Evolutionary conservation across 2,113 vertebrate species (phyloP).

Genomic region (Zingel zingel): DNA sequence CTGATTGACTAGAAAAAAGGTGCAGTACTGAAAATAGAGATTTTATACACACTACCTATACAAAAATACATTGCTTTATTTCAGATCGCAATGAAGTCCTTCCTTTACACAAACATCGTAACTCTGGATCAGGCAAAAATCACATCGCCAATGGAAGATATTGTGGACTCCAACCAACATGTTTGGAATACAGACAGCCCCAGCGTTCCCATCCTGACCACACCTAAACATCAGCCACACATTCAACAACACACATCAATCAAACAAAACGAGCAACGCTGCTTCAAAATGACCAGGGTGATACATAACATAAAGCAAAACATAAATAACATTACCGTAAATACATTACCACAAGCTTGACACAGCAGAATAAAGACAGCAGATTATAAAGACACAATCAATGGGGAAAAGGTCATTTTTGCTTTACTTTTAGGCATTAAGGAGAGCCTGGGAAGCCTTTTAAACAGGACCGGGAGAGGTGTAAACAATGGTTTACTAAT

Average conservation of each 20-base stretch:
- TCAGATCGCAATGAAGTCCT: constrained; percentile 30
- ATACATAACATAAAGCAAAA: constrained; percentile 5
- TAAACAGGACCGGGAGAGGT: background rate
- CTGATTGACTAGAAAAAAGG: background rate
- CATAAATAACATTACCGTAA: constrained; percentile 51
- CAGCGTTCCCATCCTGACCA: background rate
- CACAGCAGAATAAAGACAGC: background rate
- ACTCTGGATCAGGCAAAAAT: constrained; percentile 10
- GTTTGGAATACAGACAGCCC: background rate
- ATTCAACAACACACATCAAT: constrained; percentile 30
- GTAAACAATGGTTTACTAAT: background rate
- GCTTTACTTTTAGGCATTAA: constrained; percentile 4
- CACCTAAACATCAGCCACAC: background rate
- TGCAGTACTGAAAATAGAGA: constrained; percentile 53
- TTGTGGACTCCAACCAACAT: background rate
- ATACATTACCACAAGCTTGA: constrained; percentile 4
- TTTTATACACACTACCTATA: constrained; percentile 62
- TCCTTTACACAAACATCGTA: constrained; percentile 48
- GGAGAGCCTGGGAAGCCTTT: constrained; percentile 11
- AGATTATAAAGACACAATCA: background rate
- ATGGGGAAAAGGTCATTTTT: background rate
- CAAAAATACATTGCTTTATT: constrained; percentile 78
- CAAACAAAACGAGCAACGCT: constrained; percentile 11
- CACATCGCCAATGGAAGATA: constrained; percentile 15
- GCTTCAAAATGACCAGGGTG: constrained; percentile 8